A percentile compares a stretch with the other conserved stretches of the same genome.
Evolutionary conservation across 1,140 invertebrate species (phyloP).

Genomic region (Chironomus tepperi): DNA sequence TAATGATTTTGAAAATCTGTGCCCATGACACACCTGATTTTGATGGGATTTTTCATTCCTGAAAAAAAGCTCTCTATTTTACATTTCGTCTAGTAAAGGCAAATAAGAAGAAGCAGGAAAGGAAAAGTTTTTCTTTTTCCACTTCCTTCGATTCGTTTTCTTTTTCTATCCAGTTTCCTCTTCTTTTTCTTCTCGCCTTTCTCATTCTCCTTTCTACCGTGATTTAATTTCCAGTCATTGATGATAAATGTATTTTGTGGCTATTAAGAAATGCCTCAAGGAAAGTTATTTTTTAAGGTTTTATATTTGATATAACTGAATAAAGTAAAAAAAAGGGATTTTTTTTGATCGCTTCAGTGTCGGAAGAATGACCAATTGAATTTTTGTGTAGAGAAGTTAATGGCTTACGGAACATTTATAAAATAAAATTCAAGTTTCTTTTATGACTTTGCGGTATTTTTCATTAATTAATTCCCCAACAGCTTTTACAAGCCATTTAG

Average conservation of each 20-base stretch:
- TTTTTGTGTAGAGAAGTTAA: neutral
- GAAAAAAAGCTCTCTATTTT: neutral
- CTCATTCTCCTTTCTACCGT: neutral
- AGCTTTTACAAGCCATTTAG: neutral
- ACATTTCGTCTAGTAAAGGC: neutral
- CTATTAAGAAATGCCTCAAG: neutral
- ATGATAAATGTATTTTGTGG: slow-evolving; percentile 8
- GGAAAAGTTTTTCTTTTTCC: neutral
- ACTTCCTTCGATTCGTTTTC: neutral
- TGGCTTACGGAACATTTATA: slow-evolving; percentile 1
- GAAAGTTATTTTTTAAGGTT: neutral
- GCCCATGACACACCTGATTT: slow-evolving; percentile 11
- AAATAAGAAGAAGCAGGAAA: slow-evolving; percentile 1
- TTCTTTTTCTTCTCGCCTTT: slow-evolving; percentile 6
- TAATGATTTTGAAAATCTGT: slow-evolving; percentile 3
- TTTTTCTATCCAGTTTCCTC: neutral
- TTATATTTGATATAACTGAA: neutral
- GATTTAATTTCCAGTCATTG: slow-evolving; percentile 22
- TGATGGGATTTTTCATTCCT: neutral
- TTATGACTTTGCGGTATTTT: slow-evolving; percentile 13
- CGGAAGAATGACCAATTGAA: slow-evolving; percentile 12
- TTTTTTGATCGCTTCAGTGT: slow-evolving; percentile 1
- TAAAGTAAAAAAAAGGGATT: neutral
- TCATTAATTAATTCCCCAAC: neutral
- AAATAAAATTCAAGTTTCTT: neutral